Base-by-base conservation (phyloP, 2,888 invertebrate genomes). In the Prostheceraeus crozeri region DNA sequence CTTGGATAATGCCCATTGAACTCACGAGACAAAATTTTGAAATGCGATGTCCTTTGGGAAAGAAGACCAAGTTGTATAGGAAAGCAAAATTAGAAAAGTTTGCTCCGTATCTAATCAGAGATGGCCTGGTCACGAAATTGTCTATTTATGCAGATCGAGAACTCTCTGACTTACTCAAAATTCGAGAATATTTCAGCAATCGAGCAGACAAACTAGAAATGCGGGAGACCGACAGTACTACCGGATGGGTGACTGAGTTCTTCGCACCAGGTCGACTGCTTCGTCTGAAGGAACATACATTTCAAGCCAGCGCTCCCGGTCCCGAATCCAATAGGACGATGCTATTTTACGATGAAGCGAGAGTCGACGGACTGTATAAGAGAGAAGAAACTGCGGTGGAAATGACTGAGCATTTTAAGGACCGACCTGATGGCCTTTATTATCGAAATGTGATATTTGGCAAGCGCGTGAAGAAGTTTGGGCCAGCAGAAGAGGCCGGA, bases 71-170 rank as follows among this genome's bases (percentile, higher is more conserved):
- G 57, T 67, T 82, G 64, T 90, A 84, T 71, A 87, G 85, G 72
- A 83, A 84, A 66, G 82, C 84, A 0, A 78, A 85, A 35, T 78
- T 86, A 4, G 86, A 89, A 72, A 82, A 84, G 64, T 89, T 83
- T 73, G 82, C 88, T 0, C 84, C 85, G 0, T 89, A 88, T 68
- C 80, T 82, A 0, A 81, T 84, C 68, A 77, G 76, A 0, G 85
- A 87, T 71, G 89, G 89, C 0, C 76, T 87, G 33, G 78, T 84
- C 0, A 81, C 68, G 3, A 63, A 71, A 27, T 67, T 76, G 19
- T 73, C 75, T 25, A 66, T 74, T 46, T 77, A 69, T 64, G 68
- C 70, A 14, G 72, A 76, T 64, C 67, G 65, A 57, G 72, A 74
- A 63, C 68, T 76, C 74, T 69, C 59, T 19, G 63, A 65, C 16